These are phyloP conservation scores for Amphiprion percula DNA, from an alignment of 2,113 vertebrate genomes.

Conservation along the genomic window DNA sequence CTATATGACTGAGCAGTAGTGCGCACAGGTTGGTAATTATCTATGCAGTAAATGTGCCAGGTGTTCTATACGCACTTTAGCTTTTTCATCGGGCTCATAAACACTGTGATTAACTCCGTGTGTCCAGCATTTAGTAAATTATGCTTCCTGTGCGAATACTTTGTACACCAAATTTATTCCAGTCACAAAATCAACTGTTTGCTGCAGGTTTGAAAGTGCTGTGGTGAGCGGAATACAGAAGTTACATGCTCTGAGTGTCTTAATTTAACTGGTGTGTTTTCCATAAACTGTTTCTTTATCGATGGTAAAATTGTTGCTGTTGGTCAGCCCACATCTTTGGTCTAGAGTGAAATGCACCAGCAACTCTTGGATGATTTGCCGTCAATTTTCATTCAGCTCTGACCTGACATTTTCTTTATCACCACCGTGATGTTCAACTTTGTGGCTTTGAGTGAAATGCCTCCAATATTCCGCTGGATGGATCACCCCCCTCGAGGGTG, in stretches of 20 bases:
- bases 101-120: conserved; percentile 29
- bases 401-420: not conserved
- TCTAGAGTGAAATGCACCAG: too few relatives aligned
- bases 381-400: not conserved
- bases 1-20: conserved; percentile 15
- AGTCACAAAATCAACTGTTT: conserved; percentile 8
- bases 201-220: not conserved
- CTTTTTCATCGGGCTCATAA: conserved; percentile 38
- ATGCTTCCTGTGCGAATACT: conserved; percentile 2
- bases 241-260: too few relatives aligned
- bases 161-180: not conserved
- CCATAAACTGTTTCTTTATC: too few relatives aligned
- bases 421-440: not conserved
- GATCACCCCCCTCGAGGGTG: not conserved
- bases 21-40: conserved; percentile 33
- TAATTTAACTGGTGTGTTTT: too few relatives aligned
- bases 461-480: not conserved
- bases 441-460: not conserved
- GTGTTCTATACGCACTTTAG: conserved; percentile 36
- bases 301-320: too few relatives aligned
- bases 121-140: conserved; percentile 13
- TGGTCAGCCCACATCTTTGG: too few relatives aligned
- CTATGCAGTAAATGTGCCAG: conserved; percentile 34
- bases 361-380: too few relatives aligned
- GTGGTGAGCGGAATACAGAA: not conserved